Conservation (phyloP, 2,888 invertebrate species). For the Lapara coniferarum region DNA sequence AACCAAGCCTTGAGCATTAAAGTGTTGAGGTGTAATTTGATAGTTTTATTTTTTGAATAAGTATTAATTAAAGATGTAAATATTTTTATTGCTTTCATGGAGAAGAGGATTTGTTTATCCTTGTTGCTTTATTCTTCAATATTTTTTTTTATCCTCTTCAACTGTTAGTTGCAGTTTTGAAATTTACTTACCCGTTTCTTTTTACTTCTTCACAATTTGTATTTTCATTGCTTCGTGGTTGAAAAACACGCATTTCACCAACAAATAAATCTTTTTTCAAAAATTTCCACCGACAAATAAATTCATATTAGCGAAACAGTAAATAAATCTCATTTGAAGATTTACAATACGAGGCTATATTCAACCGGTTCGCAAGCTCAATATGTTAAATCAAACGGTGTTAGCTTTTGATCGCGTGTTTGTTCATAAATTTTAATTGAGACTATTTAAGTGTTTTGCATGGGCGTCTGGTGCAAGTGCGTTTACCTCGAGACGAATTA, state of each 20-base stretch:
- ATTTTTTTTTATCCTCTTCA: too few species aligned
- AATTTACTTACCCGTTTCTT: too few species aligned
- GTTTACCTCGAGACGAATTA: conserved; percentile 20
- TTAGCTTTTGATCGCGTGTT: conserved; percentile 23
- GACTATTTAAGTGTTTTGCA: conserved; percentile 24
- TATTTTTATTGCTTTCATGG: background rate
- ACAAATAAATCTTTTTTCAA: background rate
- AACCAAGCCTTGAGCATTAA: conserved; percentile 10
- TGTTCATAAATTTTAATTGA: conserved; percentile 24
- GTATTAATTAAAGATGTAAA: background rate
- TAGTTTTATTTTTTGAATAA: background rate
- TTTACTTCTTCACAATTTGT: too few species aligned
- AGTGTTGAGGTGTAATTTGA: background rate
- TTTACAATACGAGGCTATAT: background rate
- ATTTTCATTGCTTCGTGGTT: too few species aligned
- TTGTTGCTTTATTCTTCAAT: too few species aligned
- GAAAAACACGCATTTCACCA: too few species aligned
- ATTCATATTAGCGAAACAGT: background rate
- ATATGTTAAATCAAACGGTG: conserved; percentile 21
- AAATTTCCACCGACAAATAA: background rate
- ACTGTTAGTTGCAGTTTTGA: too few species aligned
- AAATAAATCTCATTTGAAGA: conserved; percentile 13
- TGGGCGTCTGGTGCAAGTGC: conserved; percentile 21
- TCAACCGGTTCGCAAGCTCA: conserved; percentile 17
- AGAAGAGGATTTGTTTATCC: background rate